A percentile compares a stretch with the other conserved stretches of the same genome.
These are phyloP conservation scores for Rhagonycha lutea DNA, from an alignment of 2,888 invertebrate species.

Conservation along the genomic window DNA sequence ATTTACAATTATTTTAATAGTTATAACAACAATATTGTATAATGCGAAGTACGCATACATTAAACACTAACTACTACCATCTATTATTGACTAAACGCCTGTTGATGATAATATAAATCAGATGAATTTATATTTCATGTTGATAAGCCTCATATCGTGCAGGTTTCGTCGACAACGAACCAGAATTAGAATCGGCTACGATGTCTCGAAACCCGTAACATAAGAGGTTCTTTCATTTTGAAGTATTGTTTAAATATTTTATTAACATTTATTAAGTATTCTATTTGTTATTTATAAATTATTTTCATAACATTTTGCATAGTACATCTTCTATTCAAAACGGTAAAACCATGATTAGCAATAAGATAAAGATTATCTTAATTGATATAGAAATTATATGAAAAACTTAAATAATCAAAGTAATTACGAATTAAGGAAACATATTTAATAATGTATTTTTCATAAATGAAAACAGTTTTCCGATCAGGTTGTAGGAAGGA, in stretches of 20 bases:
- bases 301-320: not conserved
- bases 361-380: too few species aligned
- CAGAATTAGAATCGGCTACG: constrained; percentile 73
- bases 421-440: too few species aligned
- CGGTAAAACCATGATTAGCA: too few species aligned
- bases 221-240: constrained; percentile 59
- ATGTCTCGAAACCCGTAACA: constrained; percentile 86
- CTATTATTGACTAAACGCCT: not conserved
- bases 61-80: not conserved
- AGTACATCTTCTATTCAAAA: too few species aligned
- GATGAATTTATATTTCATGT: constrained; percentile 4
- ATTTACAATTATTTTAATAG: not conserved
- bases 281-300: not conserved
- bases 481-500: too few species aligned
- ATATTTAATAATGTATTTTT: too few species aligned
- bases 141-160: constrained; percentile 69
- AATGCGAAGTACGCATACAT: not conserved
- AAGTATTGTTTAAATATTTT: not conserved
- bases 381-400: too few species aligned
- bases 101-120: not conserved
- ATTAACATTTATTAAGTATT: not conserved
- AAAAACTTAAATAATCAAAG: too few species aligned
- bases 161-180: constrained; percentile 98
- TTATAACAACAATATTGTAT: not conserved
- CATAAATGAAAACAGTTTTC: too few species aligned